Evolutionary conservation across 1,140 invertebrate species (phyloP).

Genomic region (Musca vetustissima): DNA sequence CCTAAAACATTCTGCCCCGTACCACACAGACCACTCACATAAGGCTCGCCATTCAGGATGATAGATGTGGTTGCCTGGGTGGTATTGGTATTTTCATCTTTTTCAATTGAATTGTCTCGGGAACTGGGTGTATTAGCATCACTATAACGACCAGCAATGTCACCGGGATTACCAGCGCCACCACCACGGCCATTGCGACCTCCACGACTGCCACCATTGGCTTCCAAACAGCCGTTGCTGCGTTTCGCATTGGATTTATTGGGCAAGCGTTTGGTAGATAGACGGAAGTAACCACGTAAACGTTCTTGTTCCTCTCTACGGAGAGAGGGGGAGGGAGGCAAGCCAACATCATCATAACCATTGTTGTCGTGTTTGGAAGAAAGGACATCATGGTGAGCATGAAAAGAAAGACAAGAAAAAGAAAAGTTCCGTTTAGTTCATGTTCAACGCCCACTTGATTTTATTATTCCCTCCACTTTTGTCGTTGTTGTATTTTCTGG

Average conservation of each 20-base stretch:
- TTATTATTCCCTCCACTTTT: no score
- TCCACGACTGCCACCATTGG: conserved; percentile 26
- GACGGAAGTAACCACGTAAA: conserved; percentile 65
- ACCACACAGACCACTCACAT: conserved; percentile 22
- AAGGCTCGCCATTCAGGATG: conserved; percentile 24
- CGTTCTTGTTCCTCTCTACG: conserved; percentile 63
- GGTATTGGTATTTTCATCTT: conserved; percentile 45
- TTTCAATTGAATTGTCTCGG: conserved; percentile 46
- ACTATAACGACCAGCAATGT: background rate
- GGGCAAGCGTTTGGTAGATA: conserved; percentile 49
- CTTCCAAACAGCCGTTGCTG: background rate
- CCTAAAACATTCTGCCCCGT: background rate
- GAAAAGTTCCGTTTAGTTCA: no score
- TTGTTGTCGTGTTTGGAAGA: no score
- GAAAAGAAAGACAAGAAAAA: background rate
- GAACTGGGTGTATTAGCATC: conserved; percentile 26
- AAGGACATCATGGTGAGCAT: background rate
- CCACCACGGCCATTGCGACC: conserved; percentile 38
- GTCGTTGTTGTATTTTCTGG: no score
- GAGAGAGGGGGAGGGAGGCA: background rate
- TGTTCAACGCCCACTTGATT: no score
- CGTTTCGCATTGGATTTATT: conserved; percentile 31
- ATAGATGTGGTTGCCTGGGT: conserved; percentile 29
- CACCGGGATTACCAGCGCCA: conserved; percentile 10
- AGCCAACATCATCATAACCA: no score